Base-by-base conservation (phyloP, 2,888 invertebrate species). In the Cerastoderma edule region DNA sequence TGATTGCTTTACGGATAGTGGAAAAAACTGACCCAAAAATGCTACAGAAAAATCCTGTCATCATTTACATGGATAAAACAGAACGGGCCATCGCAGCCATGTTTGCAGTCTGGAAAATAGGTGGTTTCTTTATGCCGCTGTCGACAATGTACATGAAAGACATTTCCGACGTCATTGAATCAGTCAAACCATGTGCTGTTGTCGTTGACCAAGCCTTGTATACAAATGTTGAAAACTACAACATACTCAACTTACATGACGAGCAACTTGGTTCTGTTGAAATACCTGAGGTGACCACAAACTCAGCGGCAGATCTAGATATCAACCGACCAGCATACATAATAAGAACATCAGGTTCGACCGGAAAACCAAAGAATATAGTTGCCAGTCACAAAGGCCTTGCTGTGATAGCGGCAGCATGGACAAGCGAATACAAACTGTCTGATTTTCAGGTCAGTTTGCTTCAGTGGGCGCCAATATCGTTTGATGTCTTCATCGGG, bases 291-390 rank as follows among this genome's bases (percentile, higher is more conserved):
- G n/a, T n/a, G n/a, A n/a, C n/a, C n/a, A n/a, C n/a, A n/a, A n/a
- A n/a, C n/a, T n/a, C n/a, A n/a, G n/a, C n/a, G n/a, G n/a, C n/a
- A n/a, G n/a, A n/a, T 10, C 5, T 46, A 19, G 22, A 50, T 10
- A 2, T 50, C 1, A 50, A 60, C 19, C 46, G 44, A 19, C 22
- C 63, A 2, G 69, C 69, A 57, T 69, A 69, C 30, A 50, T 63
- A n/a, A 69, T 69, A 19, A 35, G 50, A 33, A 69, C 69, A 27
- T 69, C 69, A 19, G 69, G 69, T 6, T 69, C 69, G 19, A 69
- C 69, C 10, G 69, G 69, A 16, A 69, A 39, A 60, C 69, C 69
- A 48, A 69, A 69, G 44, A 39, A 48, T 32, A 54, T 53, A 27
- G 24, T 16, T 22, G 32, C 63, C 16, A 22, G 44, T n/a, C 69